Conservation (phyloP, 2,113 vertebrate species). For the Stegastes partitus region DNA sequence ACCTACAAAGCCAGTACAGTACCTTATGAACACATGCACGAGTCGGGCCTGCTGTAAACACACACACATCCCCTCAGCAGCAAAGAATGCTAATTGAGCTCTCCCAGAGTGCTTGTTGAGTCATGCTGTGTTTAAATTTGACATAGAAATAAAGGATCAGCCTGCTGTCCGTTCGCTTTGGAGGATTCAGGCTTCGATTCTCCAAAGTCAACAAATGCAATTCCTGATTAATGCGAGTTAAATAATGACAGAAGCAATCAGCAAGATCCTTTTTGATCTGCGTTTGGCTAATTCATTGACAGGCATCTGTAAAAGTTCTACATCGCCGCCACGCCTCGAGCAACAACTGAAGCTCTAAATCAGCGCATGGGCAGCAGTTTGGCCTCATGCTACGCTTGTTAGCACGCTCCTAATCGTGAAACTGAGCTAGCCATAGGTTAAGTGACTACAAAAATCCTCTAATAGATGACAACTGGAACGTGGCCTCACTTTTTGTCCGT, state of each 20-base stretch:
- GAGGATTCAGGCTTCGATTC: neutral
- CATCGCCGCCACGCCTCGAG: neutral
- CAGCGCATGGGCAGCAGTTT: neutral
- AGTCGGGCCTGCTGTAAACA: constrained; percentile 37
- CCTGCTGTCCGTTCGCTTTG: neutral
- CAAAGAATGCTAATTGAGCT: constrained; percentile 58
- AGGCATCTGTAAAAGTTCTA: neutral
- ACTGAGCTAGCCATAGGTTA: neutral
- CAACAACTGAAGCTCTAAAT: neutral
- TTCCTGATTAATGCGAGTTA: constrained; percentile 20
- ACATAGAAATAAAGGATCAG: constrained; percentile 9
- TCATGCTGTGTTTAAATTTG: constrained; percentile 28
- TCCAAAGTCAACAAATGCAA: constrained; percentile 44
- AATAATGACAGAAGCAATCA: constrained; percentile 23
- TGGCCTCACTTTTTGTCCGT: neutral
- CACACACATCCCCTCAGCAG: constrained; percentile 42
- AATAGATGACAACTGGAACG: neutral
- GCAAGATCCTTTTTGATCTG: constrained; percentile 22
- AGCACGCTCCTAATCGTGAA: neutral
- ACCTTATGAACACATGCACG: constrained; percentile 19
- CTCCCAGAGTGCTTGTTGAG: constrained; percentile 43
- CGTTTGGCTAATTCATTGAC: neutral
- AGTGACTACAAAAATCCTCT: neutral
- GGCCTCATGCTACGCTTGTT: neutral
- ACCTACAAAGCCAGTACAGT: constrained; percentile 35